Conservation (phyloP, 2,797 vertebrate genomes). For the Scolopax bukidnonensis region DNA sequence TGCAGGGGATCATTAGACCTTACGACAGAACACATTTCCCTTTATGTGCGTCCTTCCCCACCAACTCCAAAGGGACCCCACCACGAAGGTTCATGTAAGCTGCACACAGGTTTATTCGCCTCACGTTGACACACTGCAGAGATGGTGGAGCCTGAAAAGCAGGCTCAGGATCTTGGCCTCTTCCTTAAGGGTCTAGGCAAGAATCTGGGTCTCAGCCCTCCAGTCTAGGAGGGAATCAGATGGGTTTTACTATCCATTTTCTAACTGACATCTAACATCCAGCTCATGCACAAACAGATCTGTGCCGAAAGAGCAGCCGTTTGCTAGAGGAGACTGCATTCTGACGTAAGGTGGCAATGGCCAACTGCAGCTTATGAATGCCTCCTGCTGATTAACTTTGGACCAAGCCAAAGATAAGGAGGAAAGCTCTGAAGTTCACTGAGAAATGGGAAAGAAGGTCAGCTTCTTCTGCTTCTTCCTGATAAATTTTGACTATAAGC, state of each 20-base stretch:
- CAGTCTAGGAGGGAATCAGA: background rate
- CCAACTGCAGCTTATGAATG: background rate
- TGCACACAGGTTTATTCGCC: background rate
- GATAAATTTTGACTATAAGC: background rate
- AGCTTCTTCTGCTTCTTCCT: background rate
- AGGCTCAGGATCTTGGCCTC: background rate
- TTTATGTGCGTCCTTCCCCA: background rate
- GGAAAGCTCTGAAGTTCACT: background rate
- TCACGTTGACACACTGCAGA: background rate
- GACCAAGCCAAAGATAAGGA: background rate
- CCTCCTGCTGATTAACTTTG: background rate
- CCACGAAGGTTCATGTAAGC: background rate
- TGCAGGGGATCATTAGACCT: background rate
- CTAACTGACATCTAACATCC: background rate
- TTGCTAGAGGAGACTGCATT: accelerated
- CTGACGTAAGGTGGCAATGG: background rate
- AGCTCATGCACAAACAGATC: background rate
- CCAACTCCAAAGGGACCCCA: background rate
- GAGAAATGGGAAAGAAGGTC: background rate
- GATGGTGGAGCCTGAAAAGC: background rate
- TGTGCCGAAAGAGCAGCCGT: background rate
- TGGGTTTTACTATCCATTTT: background rate
- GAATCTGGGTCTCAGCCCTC: background rate
- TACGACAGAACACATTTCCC: background rate
- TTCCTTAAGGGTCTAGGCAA: background rate